Evolutionary conservation across 2,888 invertebrate species (phyloP).

Genomic region (Nomada lathburiana): DNA sequence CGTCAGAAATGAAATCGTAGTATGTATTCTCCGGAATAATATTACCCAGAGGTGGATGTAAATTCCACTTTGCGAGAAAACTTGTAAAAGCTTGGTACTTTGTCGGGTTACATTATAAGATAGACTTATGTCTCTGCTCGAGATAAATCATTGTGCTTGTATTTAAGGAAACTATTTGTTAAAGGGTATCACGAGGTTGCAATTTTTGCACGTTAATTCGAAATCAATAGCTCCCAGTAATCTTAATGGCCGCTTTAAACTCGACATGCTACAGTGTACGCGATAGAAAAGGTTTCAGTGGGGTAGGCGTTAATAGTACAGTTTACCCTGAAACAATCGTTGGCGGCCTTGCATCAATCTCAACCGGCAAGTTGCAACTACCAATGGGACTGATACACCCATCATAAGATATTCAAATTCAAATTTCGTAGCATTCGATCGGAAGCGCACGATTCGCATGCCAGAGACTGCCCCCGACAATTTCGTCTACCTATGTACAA

Average conservation of each 20-base stretch:
- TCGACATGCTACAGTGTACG: conserved; percentile 7
- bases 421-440: neutral
- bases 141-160: neutral
- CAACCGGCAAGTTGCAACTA: conserved; percentile 41
- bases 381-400: conserved; percentile 27
- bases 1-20: conserved; percentile 30
- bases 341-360: conserved; percentile 55
- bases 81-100: conserved; percentile 23
- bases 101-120: neutral
- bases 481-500: no score
- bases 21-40: conserved; percentile 21
- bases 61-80: conserved; percentile 17
- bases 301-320: conserved; percentile 48
- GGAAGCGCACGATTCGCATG: neutral
- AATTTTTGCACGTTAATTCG: neutral
- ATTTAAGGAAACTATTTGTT: neutral
- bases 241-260: conserved; percentile 9
- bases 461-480: neutral
- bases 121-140: conserved; percentile 1
- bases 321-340: conserved; percentile 60
- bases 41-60: conserved; percentile 19
- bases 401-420: neutral
- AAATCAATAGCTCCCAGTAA: conserved; percentile 18
- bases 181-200: neutral
- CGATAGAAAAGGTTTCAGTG: conserved; percentile 12